Evolutionary conservation across 2,113 vertebrate species (phyloP), one percentile per base, ranked within the genome.

Genomic region (Ardeotis arabs): DNA sequence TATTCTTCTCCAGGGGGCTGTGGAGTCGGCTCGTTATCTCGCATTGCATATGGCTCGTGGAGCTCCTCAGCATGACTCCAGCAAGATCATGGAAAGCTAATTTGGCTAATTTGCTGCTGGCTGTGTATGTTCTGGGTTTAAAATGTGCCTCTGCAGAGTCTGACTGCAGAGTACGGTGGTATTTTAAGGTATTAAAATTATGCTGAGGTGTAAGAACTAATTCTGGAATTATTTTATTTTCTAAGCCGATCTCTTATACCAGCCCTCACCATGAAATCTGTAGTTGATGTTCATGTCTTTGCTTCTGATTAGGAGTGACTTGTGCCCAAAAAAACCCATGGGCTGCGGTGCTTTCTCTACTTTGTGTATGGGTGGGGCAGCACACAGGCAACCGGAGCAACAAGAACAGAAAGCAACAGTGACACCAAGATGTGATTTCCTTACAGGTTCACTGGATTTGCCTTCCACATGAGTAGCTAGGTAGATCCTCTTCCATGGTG

Each of bases 331-430:
- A 13, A 56, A 53, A 33, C 12, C 12, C 5, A 0, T 0, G n/a
- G 28, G 28, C 35, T n/a, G 37, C 0, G 7, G 24, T 39, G 39
- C 31, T 78, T 70, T 44, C 35, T 39, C 25, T 31, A n/a, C 52
- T 70, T 16, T n/a, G 18, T 1, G 0, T 25, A 3, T 0, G 37
- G 25, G 21, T 27, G 79, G 78, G 64, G n/a, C 39, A 39, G 27
- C 50, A 18, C 10, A 4, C 2, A 2, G 60, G 41, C 29, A 27
- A 19, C 29, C 0, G 2, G 39, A 59, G 44, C 1, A 2, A 24
- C 0, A 9, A 21, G 49, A 41, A 21, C 8, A 76, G 56, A 58
- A 91, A 35, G 15, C 1, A 0, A 6, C 44, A 0, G 0, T 41
- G 78, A 75, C 74, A 82, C 62, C 59, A 44, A 37, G 27, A 5